Conservation (phyloP, 2,113 vertebrate genomes). For the Ascaphus truei region DNA sequence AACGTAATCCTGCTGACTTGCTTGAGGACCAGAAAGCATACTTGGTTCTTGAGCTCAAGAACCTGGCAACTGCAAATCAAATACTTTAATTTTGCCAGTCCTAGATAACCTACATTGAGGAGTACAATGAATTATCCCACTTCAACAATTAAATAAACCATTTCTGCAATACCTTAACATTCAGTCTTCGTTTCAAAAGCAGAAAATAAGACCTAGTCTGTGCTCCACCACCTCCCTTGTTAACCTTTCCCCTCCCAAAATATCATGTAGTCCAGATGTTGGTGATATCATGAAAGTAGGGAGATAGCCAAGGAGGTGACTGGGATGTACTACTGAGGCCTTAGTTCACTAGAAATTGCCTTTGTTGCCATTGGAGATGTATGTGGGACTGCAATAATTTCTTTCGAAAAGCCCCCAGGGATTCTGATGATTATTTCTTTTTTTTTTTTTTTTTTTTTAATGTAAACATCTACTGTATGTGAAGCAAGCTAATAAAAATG, state of each 20-base stretch:
- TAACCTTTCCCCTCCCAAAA: not conserved
- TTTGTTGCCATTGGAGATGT: not conserved
- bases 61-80: not conserved
- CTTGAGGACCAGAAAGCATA: too few relatives aligned
- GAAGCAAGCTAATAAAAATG: conserved; percentile 20
- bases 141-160: not conserved
- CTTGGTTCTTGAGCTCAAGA: not conserved
- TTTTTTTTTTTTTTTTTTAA: not conserved
- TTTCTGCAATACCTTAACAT: not conserved
- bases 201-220: not conserved
- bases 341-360: not conserved
- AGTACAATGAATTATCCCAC: not conserved
- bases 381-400: not conserved
- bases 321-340: not conserved
- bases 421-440: not conserved
- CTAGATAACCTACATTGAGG: not conserved
- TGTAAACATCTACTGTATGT: conserved; percentile 13
- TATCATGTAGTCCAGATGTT: conserved; percentile 9
- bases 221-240: too few relatives aligned
- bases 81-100: not conserved
- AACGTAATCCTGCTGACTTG: not conserved
- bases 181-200: not conserved
- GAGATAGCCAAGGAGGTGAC: not conserved
- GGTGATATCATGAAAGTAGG: not conserved
- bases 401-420: not conserved